A percentile compares a stretch with the other conserved stretches of the same genome.
These are phyloP conservation scores for Pristionchus fissidentatus DNA, from an alignment of 2,888 invertebrate genomes.

Conservation along the genomic window DNA sequence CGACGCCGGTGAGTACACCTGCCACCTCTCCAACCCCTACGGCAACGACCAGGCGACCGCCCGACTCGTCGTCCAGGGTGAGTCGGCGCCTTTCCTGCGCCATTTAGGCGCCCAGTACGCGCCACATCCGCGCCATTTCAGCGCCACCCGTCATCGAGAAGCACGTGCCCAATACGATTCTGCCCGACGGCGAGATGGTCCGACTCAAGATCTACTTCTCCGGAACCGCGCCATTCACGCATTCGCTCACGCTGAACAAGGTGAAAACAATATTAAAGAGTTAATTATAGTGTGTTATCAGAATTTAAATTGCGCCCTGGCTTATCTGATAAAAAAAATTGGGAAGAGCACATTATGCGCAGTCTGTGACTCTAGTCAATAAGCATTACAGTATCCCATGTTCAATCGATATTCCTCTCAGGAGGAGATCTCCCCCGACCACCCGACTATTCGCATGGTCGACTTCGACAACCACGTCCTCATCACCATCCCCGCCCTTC, in stretches of 20 bases:
- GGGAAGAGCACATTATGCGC: too few species aligned
- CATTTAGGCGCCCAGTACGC: background rate
- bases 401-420: background rate
- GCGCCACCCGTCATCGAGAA: constrained; percentile 92
- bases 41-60: constrained; percentile 91
- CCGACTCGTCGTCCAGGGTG: constrained; percentile 90
- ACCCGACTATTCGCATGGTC: constrained; percentile 76
- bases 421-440: constrained; percentile 80
- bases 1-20: constrained; percentile 84
- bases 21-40: constrained; percentile 92
- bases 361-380: background rate
- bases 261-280: constrained; percentile 72
- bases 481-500: constrained; percentile 92
- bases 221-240: constrained; percentile 94
- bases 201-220: constrained; percentile 97
- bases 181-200: constrained; percentile 94
- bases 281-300: background rate
- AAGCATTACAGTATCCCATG: background rate
- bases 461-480: constrained; percentile 97
- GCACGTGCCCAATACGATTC: constrained; percentile 89
- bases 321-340: background rate
- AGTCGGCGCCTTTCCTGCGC: constrained; percentile 64
- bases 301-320: background rate
- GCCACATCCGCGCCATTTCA: constrained; percentile 71
- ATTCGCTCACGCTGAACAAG: constrained; percentile 88